These are phyloP conservation scores for Pelecanus crispus DNA, from an alignment of 2,113 vertebrate genomes.

Conservation along the genomic window DNA sequence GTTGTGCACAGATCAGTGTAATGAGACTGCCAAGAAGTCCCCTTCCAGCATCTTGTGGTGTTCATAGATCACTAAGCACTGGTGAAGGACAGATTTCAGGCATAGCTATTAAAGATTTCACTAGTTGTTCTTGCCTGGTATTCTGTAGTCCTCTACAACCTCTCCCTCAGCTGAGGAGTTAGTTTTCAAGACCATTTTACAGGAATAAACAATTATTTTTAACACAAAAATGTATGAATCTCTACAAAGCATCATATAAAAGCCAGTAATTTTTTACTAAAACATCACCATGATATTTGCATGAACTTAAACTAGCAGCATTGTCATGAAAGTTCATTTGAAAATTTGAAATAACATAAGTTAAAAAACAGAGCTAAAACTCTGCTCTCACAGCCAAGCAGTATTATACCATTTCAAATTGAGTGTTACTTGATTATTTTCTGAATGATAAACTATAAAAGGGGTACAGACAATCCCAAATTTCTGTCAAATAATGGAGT, in stretches of 20 bases:
- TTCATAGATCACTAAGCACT: neutral
- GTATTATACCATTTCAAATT: neutral
- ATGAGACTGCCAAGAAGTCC: neutral
- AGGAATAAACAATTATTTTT: neutral
- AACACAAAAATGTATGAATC: neutral
- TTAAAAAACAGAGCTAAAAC: neutral
- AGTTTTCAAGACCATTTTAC: neutral
- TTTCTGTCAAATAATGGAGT: neutral
- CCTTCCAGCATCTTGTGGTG: neutral
- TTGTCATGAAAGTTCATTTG: neutral
- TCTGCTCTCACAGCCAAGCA: neutral
- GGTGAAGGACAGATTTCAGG: neutral
- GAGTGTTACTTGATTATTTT: neutral
- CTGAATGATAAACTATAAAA: neutral
- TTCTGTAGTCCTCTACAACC: neutral
- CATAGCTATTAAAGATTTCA: neutral
- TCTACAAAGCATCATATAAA: neutral
- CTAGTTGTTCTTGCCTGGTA: neutral
- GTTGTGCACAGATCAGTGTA: neutral
- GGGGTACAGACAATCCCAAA: neutral
- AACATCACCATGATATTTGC: neutral
- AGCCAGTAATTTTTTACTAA: neutral
- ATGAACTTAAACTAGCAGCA: neutral
- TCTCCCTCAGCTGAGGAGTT: neutral
- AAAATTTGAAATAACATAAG: neutral